Evolutionary conservation across 2,797 vertebrate genomes (phyloP), one percentile per base, ranked within the genome.

Genomic region (Anolis apletophallus): DNA sequence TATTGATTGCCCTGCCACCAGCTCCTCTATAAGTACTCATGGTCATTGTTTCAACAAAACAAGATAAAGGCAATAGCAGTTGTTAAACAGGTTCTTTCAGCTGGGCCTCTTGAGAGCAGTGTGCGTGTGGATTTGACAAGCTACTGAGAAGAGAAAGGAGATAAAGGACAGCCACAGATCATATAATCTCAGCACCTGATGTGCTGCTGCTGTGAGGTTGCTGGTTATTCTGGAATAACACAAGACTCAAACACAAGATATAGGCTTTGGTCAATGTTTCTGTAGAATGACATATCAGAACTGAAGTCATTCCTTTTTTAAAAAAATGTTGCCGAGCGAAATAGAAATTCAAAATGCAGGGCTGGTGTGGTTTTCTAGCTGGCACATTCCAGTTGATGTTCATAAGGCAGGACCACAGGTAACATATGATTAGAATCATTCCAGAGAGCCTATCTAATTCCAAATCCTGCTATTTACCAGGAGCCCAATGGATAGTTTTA

Each of bases 71-170:
- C n/a, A 36, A 36, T 26, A 54, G 57, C 11, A 46, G n/a, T 54
- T 67, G 83, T 67, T 68, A 84, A 84, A 84, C 46, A 68, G 40
- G 55, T 75, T 19, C 21, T 77, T 77, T 54, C 52, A 76, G 59
- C 59, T 36, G 19, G 74, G 46, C 50, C 59, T 77, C 83, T 3
- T 36, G 59, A 68, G 73, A 77, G 11, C 1, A 12, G 71, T 40
- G 36, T 46, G 36, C 23, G 71, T 68, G 19, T 23, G 26, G 46
- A 26, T 77, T 32, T 84, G 73, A 68, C 52, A 77, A 84, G 54
- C 73, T 52, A 50, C 9, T 84, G 73, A 84, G 46, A 77, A 77
- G 13, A 55, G 23, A 29, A 67, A 10, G 21, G 50, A 23, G 40
- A 67, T 54, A 67, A 54, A 26, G 50, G 74, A 54, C 14, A n/a